Base-by-base conservation (phyloP, 2,113 vertebrate species). In the Orientallactaga bullata region DNA sequence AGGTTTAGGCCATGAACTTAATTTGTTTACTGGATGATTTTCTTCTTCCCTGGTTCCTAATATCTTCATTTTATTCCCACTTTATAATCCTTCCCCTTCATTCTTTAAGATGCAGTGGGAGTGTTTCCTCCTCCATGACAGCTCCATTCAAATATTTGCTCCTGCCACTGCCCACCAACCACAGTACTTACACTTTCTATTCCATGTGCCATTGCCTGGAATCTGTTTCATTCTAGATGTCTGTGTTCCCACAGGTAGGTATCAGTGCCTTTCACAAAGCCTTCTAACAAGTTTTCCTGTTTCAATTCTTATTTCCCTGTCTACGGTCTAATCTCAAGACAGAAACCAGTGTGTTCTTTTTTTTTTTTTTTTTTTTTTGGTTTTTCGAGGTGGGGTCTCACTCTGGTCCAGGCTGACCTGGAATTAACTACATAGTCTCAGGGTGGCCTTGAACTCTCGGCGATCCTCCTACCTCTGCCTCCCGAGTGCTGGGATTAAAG, bases 11-110 rank as follows among this genome's bases (percentile, higher is more conserved):
- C 58, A 79, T 73, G 26, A 68, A 58, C 30, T 82, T 20, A 4
- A 26, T 84, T 84, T 94, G 76, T 83, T 16, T 55, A 84, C 39
- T 93, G 51, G 35, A 78, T 16, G 63, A 12, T 69, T 63, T 92
- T 63, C 16, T 55, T 32, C 30, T 5, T 86, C n/a, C 90, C 23
- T 91, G 47, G 23, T 42, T 47, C 18, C 65, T 28, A 68, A 1
- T 88, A 68, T 6, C 30, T 5, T 81, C 37, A 91, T 79, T 5
- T 72, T 81, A 76, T 20, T 91, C n/a, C 32, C 24, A 77, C 77
- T 83, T 90, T 32, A 76, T 85, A 81, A 47, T 80, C 35, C 30
- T 28, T 77, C 21, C 23, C 86, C 65, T 82, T 89, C 60, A 78
- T 82, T 17, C n/a, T 77, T 88, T 89, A 89, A 89, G 35, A 17